Evolutionary conservation across 2,113 vertebrate species (phyloP), one percentile per base, ranked within the genome.

Genomic region (Mesembrinibis cayennensis): DNA sequence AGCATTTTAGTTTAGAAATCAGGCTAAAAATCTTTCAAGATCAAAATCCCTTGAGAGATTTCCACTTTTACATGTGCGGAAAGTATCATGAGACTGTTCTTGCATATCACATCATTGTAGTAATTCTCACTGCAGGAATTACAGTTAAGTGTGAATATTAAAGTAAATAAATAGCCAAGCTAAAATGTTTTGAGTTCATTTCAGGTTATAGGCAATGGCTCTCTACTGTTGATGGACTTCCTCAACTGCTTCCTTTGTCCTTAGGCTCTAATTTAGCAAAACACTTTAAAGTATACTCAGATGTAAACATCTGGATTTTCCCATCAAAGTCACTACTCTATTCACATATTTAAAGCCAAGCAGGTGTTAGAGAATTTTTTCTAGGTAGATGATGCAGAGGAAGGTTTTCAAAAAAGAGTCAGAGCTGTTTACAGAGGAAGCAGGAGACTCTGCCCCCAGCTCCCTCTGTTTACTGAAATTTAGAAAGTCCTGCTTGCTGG

Each of bases 31-130:
- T 74, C 56, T 97, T 92, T 89, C 69, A 93, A 91, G 93, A 91
- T 77, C 88, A 87, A 95, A 97, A 96, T 97, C 92, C 96, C 89
- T 87, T 97, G 89, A 91, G 94, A 97, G 73, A 89, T 95, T 91
- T 95, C 89, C 76, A 44, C 32, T 94, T 90, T 70, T 36, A 74
- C 53, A 74, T 42, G 29, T 74, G 71, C 72, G 56, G 85, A 90
- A 95, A 87, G 30, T 78, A 86, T 66, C 87, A 90, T 22, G 38
- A 96, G 81, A 76, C 62, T 69, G 29, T 89, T 95, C 74, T 87
- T 95, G 77, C 53, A 19, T 89, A 79, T 95, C 70, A n/a, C 59
- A 82, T 58, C 67, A 73, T 62, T 88, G 52, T 55, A 95, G 82
- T 80, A 88, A 74, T 90, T 95, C 52, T 90, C 86, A 74, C 56